phyloP scores from a whole-genome alignment of 2,888 invertebrate genomes.

The Lysandra coridon region DNA sequence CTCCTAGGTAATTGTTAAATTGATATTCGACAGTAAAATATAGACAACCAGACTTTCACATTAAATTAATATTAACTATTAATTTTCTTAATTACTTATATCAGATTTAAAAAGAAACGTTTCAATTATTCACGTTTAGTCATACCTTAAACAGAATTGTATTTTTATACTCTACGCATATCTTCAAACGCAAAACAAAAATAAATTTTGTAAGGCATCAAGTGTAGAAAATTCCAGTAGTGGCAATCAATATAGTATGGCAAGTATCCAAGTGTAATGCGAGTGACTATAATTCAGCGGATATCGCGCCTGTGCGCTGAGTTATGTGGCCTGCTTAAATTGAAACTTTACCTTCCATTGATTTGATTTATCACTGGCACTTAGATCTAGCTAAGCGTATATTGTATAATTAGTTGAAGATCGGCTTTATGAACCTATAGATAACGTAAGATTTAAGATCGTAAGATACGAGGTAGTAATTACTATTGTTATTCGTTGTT shows the following conservation, averaged over 20 bases:
- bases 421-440: neutral
- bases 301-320: constrained; percentile 41
- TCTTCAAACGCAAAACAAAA: neutral
- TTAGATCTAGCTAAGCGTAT: neutral
- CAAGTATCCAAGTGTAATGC: constrained; percentile 47
- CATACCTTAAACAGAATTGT: no score
- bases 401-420: neutral
- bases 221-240: constrained; percentile 21
- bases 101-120: no score
- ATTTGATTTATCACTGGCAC: constrained; percentile 20
- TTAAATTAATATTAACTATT: no score
- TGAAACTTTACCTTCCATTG: constrained; percentile 42
- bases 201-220: constrained; percentile 25
- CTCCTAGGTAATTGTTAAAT: no score
- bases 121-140: no score
- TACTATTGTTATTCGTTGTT: neutral
- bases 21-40: no score
- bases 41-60: no score
- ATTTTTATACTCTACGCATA: neutral
- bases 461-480: neutral
- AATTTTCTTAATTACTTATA: no score
- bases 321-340: constrained; percentile 39
- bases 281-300: constrained; percentile 45
- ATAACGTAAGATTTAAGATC: neutral
- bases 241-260: constrained; percentile 48